Base-by-base conservation (phyloP, 2,113 vertebrate genomes). In the Bagarius yarrelli region DNA sequence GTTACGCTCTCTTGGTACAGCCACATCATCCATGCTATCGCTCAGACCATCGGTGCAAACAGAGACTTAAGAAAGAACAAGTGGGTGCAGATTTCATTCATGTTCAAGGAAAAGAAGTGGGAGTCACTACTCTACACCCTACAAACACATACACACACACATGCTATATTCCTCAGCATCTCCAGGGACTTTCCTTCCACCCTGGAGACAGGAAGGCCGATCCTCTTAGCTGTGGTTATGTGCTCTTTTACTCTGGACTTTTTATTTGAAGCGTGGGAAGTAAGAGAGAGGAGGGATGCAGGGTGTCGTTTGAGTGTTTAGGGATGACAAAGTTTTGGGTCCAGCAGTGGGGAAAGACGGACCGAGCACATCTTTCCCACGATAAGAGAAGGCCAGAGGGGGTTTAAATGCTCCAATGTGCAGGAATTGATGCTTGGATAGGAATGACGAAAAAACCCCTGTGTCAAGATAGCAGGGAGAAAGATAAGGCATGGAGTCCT, bases 211-310 rank as follows among this genome's bases (percentile, higher is more conserved):
- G 92, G 88, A 90, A 92, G 91, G 40, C 13, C 90, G 86, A 56
- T 78, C 84, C 86, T 83, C 15, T 83, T 81, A 90, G 93, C 92
- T 91, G 91, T 89, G 89, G 91, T 75, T 89, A 91, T 89, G 89
- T 34, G 83, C 87, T 90, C 90, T 90, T 87, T 89, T 90, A 84
- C 90, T 91, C 72, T 56, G 32, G 69, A 90, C 89, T 91, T 88
- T 92, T 94, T 93, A 93, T 92, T 93, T 93, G 90, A 94, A 93
- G 92, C 74, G 78, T 85, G 85, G 83, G 93, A 94, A 76, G 81
- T 55, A 71, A 55, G 83, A 83, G 63, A 66, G 56, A 69, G 73
- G 50, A 70, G 74, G 36, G 81, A 83, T 71, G 52, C 74, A 81
- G 79, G 83, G 81, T 84, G 93, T 94, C 93, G 93, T 94, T 93